These are phyloP conservation scores for Rissa tridactyla DNA, from an alignment of 2,113 vertebrate species.

Conservation along the genomic window DNA sequence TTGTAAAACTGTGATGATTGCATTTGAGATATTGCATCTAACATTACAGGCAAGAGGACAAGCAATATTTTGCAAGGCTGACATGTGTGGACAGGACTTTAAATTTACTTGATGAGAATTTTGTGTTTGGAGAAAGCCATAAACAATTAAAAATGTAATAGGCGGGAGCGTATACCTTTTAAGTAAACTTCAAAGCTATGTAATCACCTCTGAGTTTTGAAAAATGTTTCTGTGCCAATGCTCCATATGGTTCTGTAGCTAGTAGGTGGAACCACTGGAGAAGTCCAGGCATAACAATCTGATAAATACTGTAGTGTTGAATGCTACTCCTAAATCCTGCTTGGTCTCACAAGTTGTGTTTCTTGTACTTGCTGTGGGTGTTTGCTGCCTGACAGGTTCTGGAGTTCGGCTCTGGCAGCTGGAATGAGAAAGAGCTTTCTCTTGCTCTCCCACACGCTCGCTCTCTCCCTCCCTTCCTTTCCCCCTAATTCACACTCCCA, in stretches of 20 bases:
- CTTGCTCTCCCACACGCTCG: background rate
- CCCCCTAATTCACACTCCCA: background rate
- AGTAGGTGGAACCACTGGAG: background rate
- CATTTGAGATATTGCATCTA: background rate
- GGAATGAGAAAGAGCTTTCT: background rate
- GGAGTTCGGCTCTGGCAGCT: background rate
- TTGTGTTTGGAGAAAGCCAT: background rate
- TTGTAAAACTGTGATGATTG: background rate
- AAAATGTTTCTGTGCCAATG: background rate
- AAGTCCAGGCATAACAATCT: background rate
- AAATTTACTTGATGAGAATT: background rate
- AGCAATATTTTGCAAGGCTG: constrained; percentile 10
- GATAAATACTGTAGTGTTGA: background rate
- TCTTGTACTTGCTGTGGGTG: constrained; percentile 1
- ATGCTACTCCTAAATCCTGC: background rate
- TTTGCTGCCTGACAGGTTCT: constrained; percentile 38
- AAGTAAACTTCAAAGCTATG: background rate
- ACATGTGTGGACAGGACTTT: background rate
- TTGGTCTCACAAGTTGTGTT: background rate
- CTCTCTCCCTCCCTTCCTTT: background rate
- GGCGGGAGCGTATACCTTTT: background rate
- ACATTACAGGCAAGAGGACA: background rate
- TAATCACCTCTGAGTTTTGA: background rate
- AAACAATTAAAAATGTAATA: background rate
- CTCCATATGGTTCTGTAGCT: background rate